A percentile compares a stretch with the other conserved stretches of the same genome.
Conservation (phyloP, 2,797 vertebrate species). For the Pygocentrus nattereri region DNA sequence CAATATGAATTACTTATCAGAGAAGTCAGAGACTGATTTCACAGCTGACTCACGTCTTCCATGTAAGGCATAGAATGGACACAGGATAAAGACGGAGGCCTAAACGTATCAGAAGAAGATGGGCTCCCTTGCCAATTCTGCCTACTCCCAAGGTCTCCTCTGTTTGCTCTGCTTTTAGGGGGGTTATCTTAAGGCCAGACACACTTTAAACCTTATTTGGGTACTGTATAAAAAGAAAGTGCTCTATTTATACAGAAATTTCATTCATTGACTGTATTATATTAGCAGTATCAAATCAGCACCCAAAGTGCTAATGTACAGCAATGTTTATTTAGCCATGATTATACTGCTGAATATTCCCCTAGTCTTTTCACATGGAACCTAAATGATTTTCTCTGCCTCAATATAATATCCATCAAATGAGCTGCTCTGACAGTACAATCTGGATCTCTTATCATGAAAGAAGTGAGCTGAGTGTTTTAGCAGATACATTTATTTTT, state of each 20-base stretch:
- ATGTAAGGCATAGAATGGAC: conserved; percentile 28
- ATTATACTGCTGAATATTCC: not conserved
- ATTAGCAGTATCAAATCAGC: not conserved
- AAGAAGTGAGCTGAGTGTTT: not conserved
- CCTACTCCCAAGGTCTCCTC: not conserved
- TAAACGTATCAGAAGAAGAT: not conserved
- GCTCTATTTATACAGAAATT: not conserved
- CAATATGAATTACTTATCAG: not conserved
- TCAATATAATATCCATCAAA: not conserved
- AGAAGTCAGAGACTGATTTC: not conserved
- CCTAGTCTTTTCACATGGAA: not conserved
- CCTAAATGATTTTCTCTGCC: not conserved
- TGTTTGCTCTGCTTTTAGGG: not conserved
- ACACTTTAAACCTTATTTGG: not conserved
- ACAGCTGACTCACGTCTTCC: not conserved
- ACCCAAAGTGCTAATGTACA: not conserved
- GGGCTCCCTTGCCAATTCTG: not conserved
- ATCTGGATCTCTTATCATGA: not conserved
- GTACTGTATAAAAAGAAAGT: not conserved
- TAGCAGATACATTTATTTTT: not conserved
- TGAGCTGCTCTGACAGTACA: not conserved
- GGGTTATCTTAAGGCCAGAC: not conserved
- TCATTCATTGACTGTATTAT: not conserved
- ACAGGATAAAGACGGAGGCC: not conserved
- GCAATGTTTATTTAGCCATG: not conserved